These are phyloP conservation scores for Hemistola chrysoprasaria DNA, from an alignment of 2,888 invertebrate species.

Conservation along the genomic window DNA sequence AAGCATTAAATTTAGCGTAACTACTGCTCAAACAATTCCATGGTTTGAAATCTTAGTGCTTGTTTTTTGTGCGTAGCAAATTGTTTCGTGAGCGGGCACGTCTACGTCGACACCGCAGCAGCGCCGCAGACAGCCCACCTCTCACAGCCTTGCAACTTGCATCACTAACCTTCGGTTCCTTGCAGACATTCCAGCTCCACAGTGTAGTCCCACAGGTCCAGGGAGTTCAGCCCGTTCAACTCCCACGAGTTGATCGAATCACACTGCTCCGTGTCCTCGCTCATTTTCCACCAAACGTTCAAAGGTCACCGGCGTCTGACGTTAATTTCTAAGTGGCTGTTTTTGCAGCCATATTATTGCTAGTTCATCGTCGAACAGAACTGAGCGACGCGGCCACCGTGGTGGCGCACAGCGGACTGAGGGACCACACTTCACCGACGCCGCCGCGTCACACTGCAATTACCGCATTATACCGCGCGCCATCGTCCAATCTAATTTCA, in stretches of 20 bases:
- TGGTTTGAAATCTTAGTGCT: constrained; percentile 44
- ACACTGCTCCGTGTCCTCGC: constrained; percentile 69
- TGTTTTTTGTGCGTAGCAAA: constrained; percentile 51
- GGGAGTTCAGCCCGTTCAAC: constrained; percentile 84
- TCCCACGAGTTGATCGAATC: constrained; percentile 79
- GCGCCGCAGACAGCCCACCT: constrained; percentile 26
- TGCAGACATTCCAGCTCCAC: constrained; percentile 91
- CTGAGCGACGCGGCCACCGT: constrained; percentile 49
- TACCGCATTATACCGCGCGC: constrained; percentile 58
- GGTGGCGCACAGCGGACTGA: constrained; percentile 56
- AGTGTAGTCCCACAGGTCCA: constrained; percentile 93
- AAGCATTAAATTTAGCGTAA: constrained; percentile 31
- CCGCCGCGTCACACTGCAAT: constrained; percentile 44
- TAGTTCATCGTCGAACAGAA: constrained; percentile 30
- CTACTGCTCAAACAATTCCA: constrained; percentile 48
- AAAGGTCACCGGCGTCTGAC: constrained; percentile 52
- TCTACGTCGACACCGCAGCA: constrained; percentile 1
- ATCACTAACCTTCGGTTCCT: constrained; percentile 87
- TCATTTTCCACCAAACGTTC: constrained; percentile 57
- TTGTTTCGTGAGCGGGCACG: constrained; percentile 32
- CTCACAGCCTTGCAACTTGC: constrained; percentile 68
- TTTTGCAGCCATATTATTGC: constrained; percentile 54
- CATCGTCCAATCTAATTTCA: constrained; percentile 67
- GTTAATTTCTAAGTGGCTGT: constrained; percentile 43
- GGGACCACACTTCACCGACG: constrained; percentile 16